These are phyloP conservation scores for Drosophila bifasciata DNA, from an alignment of 1,140 invertebrate species.

Conservation along the genomic window DNA sequence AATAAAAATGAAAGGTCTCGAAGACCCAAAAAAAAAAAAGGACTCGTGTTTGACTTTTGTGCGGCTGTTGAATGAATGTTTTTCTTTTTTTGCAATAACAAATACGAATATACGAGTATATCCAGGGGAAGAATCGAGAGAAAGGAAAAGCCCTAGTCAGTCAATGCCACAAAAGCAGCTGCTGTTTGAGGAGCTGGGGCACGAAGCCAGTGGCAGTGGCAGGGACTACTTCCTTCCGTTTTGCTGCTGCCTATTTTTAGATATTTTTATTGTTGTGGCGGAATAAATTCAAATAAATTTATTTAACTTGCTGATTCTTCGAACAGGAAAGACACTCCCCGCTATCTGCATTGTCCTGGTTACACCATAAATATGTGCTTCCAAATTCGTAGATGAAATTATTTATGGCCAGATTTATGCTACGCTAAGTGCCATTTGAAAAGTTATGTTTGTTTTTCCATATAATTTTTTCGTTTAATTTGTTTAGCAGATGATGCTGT, in stretches of 20 bases:
- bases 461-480: conserved; percentile 10
- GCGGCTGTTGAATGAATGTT: conserved; percentile 60
- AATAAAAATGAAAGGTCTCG: conserved; percentile 72
- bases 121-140: conserved; percentile 34
- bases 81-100: conserved; percentile 66
- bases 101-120: conserved; percentile 52
- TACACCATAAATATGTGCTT: conserved; percentile 70
- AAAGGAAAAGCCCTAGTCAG: conserved; percentile 38
- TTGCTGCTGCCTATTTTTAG: conserved; percentile 38
- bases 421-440: conserved; percentile 55
- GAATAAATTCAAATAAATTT: conserved; percentile 81
- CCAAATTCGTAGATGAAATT: conserved; percentile 50
- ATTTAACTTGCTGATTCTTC: conserved; percentile 72
- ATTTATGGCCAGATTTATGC: conserved; percentile 80
- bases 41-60: conserved; percentile 64
- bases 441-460: conserved; percentile 30
- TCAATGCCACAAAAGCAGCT: conserved; percentile 48
- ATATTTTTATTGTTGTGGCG: conserved; percentile 74
- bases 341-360: conserved; percentile 35
- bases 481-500: conserved; percentile 1
- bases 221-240: conserved; percentile 5
- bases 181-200: conserved; percentile 51
- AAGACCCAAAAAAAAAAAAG: conserved; percentile 65
- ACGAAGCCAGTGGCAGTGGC: background rate
- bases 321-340: conserved; percentile 33